phyloP scores from a whole-genome alignment of 1,140 invertebrate genomes.

The Paracyclopina nana region DNA sequence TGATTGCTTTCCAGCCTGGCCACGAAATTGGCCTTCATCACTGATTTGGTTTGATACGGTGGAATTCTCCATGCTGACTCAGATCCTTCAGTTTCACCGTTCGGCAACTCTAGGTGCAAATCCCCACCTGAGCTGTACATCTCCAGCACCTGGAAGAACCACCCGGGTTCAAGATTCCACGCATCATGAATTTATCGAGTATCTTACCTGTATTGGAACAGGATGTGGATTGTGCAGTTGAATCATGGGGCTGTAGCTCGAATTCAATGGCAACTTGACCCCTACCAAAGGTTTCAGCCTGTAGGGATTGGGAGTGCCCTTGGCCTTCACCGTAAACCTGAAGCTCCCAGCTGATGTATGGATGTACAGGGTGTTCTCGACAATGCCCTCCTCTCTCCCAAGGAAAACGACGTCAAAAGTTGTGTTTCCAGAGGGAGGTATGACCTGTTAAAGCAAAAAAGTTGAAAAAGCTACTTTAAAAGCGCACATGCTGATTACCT shows the following conservation, averaged over 20 bases:
- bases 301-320: slow-evolving; percentile 66
- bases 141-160: slow-evolving; percentile 48
- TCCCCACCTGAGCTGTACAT: slow-evolving; percentile 73
- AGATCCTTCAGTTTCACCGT: slow-evolving; percentile 51
- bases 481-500: slow-evolving; percentile 33
- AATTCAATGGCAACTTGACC: slow-evolving; percentile 72
- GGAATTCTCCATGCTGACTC: slow-evolving; percentile 70
- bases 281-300: slow-evolving; percentile 66
- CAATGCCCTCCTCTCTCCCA: slow-evolving; percentile 63
- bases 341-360: slow-evolving; percentile 65
- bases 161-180: slow-evolving; percentile 6
- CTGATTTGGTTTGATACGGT: slow-evolving; percentile 63
- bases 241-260: slow-evolving; percentile 69
- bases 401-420: slow-evolving; percentile 88
- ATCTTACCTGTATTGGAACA: slow-evolving; percentile 58
- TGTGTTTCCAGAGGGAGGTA: slow-evolving; percentile 73
- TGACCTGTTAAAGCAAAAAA: slow-evolving; percentile 35
- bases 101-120: slow-evolving; percentile 70
- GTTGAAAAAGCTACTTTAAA: not conserved
- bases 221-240: slow-evolving; percentile 83
- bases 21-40: slow-evolving; percentile 66
- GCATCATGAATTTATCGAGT: slow-evolving; percentile 31
- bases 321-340: slow-evolving; percentile 46
- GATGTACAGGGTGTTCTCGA: slow-evolving; percentile 70
- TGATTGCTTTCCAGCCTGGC: slow-evolving; percentile 53